Percentiles rank a stretch among this genome's conserved stretches.
phyloP scores from a whole-genome alignment of 2,113 vertebrate species.

The Todiramphus saurophagus region DNA sequence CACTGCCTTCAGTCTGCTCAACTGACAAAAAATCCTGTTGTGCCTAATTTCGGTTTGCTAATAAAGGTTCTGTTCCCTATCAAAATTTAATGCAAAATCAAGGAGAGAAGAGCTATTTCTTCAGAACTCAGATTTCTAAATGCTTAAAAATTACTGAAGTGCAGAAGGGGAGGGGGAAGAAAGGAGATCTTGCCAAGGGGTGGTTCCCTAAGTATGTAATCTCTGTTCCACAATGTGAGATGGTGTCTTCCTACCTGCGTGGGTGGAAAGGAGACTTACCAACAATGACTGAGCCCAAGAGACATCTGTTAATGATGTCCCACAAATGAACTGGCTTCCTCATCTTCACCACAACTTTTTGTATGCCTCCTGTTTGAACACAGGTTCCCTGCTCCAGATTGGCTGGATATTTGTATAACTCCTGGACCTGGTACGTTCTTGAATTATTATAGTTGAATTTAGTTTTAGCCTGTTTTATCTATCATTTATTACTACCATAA shows the following conservation, averaged over 20 bases:
- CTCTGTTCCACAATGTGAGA: neutral
- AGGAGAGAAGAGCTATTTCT: neutral
- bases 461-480: neutral
- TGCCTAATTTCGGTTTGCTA: neutral
- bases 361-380: neutral
- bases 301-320: neutral
- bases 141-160: neutral
- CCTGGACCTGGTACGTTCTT: slow-evolving; percentile 49
- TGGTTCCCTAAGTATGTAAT: slow-evolving; percentile 6
- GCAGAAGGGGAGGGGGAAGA: neutral
- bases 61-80: neutral
- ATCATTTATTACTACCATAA: neutral
- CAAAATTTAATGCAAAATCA: neutral
- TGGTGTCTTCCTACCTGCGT: neutral
- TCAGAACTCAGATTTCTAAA: neutral
- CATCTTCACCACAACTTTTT: neutral
- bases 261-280: neutral
- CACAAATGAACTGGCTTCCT: neutral
- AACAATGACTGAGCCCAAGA: neutral
- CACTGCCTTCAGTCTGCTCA: neutral
- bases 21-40: neutral
- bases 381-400: neutral
- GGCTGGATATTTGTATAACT: neutral
- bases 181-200: slow-evolving; percentile 2
- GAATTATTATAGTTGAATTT: neutral